These are phyloP conservation scores for Thryonomys swinderianus DNA, from an alignment of 2,113 vertebrate genomes.

Conservation along the genomic window DNA sequence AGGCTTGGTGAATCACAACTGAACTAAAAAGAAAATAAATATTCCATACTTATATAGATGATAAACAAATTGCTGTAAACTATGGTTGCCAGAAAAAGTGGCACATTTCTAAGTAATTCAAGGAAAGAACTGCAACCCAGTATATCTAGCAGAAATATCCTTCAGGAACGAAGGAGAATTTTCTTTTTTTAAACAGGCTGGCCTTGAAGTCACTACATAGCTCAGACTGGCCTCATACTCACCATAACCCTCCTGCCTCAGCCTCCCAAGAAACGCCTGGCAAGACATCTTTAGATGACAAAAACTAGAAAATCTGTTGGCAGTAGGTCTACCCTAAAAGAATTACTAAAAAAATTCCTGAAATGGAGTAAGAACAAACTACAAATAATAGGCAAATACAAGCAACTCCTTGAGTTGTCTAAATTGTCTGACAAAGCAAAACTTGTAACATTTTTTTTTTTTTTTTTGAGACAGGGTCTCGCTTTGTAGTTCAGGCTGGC, in stretches of 20 bases:
- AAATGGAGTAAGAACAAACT: not conserved
- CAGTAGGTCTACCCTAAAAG: not conserved
- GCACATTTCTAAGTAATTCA: not conserved
- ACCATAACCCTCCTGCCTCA: not conserved
- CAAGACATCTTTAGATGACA: not conserved
- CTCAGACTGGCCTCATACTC: not conserved
- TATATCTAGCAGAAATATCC: not conserved
- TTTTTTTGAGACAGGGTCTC: too few species aligned
- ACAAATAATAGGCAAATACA: not conserved
- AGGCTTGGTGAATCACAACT: not conserved
- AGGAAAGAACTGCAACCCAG: not conserved
- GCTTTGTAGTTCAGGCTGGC: too few species aligned
- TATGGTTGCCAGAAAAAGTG: not conserved
- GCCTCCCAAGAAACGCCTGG: not conserved
- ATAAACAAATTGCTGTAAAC: not conserved
- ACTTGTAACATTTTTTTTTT: too few species aligned
- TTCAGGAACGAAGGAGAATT: not conserved
- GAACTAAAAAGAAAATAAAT: not conserved
- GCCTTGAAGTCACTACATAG: too few species aligned
- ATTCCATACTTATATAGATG: not conserved
- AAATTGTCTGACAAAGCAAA: conserved; percentile 24
- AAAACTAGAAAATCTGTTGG: not conserved
- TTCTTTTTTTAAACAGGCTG: not conserved
- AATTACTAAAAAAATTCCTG: not conserved
- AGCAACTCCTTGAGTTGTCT: not conserved